These are phyloP conservation scores for Sapayoa aenigma DNA, from an alignment of 2,113 vertebrate genomes.

Conservation along the genomic window DNA sequence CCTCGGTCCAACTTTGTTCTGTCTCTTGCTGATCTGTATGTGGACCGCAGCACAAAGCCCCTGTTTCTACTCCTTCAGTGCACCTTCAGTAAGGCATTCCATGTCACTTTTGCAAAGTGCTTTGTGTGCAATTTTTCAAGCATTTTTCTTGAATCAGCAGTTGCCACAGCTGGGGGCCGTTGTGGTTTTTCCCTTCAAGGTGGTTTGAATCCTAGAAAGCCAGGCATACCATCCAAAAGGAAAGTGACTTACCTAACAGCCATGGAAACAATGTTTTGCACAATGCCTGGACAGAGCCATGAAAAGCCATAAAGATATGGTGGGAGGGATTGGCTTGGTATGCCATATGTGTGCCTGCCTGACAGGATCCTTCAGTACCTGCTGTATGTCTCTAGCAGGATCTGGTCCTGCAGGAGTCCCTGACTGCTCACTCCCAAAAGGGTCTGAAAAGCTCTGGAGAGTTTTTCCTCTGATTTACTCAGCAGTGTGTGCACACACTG, in stretches of 20 bases:
- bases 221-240: not conserved
- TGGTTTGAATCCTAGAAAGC: not conserved
- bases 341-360: not conserved
- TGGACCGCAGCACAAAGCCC: not conserved
- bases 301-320: not conserved
- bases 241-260: not conserved
- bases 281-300: not conserved
- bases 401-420: not conserved
- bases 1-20: not conserved
- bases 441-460: not conserved
- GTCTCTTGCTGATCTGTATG: not conserved
- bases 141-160: not conserved
- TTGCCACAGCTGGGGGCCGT: not conserved
- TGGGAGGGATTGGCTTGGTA: not conserved
- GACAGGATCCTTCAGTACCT: not conserved
- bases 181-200: not conserved
- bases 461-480: not conserved
- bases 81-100: not conserved
- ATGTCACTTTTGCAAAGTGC: not conserved
- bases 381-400: not conserved
- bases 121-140: not conserved
- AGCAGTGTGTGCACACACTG: accelerated
- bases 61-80: not conserved
- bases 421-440: not conserved
- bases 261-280: not conserved